These are phyloP conservation scores for Desmodus rotundus DNA, from an alignment of 2,113 vertebrate species.

Conservation along the genomic window DNA sequence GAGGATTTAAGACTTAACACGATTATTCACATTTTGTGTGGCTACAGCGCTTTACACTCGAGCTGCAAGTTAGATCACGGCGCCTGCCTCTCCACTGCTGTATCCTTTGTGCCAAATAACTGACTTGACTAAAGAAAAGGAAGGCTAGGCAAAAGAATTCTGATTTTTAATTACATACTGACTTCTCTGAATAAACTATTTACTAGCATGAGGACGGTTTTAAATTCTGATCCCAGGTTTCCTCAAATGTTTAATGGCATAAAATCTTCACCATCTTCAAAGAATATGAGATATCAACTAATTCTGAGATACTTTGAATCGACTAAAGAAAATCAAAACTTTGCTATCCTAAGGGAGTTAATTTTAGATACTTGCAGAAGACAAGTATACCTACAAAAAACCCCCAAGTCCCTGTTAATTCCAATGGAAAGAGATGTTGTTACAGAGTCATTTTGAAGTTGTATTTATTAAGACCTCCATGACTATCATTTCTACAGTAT, in stretches of 20 bases:
- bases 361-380: slow-evolving; percentile 10
- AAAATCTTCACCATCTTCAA: slow-evolving; percentile 3
- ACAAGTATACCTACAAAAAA: neutral
- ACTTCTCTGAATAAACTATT: neutral
- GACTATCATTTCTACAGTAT: neutral
- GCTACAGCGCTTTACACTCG: neutral
- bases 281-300: neutral
- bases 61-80: neutral
- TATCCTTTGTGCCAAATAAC: neutral
- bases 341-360: neutral
- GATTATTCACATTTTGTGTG: neutral
- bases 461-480: neutral
- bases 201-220: neutral
- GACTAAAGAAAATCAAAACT: neutral
- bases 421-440: neutral
- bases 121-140: neutral
- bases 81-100: neutral
- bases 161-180: neutral
- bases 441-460: neutral
- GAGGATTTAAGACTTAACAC: neutral
- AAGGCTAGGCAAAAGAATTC: neutral
- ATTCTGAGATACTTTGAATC: neutral
- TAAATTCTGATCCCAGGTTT: neutral
- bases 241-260: neutral
- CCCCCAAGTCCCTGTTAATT: neutral